Evolutionary conservation across 2,888 invertebrate species (phyloP).

Genomic region (Leistus spinibarbis): DNA sequence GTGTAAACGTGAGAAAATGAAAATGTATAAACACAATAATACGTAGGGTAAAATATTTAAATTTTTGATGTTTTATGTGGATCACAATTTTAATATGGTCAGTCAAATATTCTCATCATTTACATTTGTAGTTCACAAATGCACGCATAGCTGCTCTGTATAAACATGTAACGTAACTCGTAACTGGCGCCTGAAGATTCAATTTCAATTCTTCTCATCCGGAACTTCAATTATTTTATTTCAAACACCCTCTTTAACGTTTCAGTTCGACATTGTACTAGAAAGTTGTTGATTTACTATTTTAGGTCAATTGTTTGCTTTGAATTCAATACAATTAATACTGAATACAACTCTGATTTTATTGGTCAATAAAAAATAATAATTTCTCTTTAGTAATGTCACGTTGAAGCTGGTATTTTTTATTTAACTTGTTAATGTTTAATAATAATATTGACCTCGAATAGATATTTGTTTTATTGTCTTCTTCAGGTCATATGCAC

Average conservation of each 20-base stretch:
- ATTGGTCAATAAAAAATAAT: not conserved
- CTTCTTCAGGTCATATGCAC: no score
- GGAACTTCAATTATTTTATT: not conserved
- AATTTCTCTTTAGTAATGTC: not conserved
- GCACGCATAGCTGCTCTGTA: not conserved
- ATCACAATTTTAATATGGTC: not conserved
- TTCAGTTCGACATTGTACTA: not conserved
- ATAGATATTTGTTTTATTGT: no score
- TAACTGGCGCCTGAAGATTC: not conserved
- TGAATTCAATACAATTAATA: not conserved
- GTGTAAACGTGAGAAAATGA: not conserved
- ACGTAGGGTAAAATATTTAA: not conserved
- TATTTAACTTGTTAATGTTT: not conserved
- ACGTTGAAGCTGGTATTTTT: not conserved
- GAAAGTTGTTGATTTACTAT: not conserved
- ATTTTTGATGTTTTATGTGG: not conserved
- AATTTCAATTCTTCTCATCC: not conserved
- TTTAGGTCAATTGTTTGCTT: not conserved
- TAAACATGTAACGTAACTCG: not conserved
- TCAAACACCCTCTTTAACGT: not conserved
- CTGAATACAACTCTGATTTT: not conserved
- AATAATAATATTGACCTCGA: not conserved
- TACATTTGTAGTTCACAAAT: not conserved
- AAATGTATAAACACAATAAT: not conserved
- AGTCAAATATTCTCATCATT: not conserved